Conservation (phyloP, 2,113 vertebrate genomes). For the Podarcis cretensis region DNA sequence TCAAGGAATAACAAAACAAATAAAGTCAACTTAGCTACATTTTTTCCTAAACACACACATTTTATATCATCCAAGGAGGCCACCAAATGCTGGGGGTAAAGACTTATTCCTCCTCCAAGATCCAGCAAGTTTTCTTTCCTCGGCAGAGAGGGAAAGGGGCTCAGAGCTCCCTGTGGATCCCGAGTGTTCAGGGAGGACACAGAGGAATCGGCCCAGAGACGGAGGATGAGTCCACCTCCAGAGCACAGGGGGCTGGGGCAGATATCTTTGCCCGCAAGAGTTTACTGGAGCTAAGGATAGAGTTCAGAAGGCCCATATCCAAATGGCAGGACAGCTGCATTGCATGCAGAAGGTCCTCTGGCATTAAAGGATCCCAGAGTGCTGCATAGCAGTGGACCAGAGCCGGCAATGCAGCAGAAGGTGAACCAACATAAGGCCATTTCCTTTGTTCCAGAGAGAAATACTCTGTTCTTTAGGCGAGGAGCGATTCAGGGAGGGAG, state of each 20-base stretch:
- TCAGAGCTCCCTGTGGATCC: background rate
- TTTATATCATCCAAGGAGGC: background rate
- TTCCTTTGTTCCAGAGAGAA: too few species aligned
- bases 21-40: conserved; percentile 15
- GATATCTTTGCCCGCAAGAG: background rate
- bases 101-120: background rate
- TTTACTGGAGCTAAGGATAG: background rate
- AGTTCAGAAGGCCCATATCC: background rate
- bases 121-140: background rate
- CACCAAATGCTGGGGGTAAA: background rate
- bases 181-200: background rate
- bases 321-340: background rate
- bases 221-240: background rate
- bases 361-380: too few species aligned
- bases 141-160: background rate
- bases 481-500: too few species aligned
- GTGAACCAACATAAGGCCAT: too few species aligned
- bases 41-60: background rate
- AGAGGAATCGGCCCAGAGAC: background rate
- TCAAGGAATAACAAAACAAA: conserved; percentile 52
- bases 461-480: too few species aligned
- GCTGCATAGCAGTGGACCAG: too few species aligned
- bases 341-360: too few species aligned
- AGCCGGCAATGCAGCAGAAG: too few species aligned
- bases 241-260: background rate